Evolutionary conservation across 2,113 vertebrate genomes (phyloP).

Genomic region (Zeus faber): DNA sequence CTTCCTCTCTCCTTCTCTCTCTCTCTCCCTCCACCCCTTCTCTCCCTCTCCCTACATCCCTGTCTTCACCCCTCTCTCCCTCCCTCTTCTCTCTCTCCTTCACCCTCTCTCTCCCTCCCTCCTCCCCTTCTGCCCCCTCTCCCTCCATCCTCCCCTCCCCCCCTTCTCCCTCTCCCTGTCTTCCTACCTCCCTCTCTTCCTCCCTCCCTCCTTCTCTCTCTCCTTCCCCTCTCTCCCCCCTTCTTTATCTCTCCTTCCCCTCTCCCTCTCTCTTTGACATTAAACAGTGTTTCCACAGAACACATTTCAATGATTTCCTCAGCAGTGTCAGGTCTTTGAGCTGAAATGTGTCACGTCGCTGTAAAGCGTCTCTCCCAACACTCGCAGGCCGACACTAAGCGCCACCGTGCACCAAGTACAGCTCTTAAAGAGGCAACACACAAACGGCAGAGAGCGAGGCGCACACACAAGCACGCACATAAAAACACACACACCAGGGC

Average conservation of each 20-base stretch:
- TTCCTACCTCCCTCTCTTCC: slow-evolving; percentile 15
- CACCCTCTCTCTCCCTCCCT: slow-evolving; percentile 26
- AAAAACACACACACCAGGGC: too few relatives aligned
- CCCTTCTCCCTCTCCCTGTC: slow-evolving; percentile 17
- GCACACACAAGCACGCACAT: not conserved
- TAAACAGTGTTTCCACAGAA: not conserved
- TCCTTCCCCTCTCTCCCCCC: slow-evolving; percentile 35
- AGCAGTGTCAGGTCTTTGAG: not conserved
- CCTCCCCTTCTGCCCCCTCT: slow-evolving; percentile 28
- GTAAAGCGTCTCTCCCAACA: not conserved
- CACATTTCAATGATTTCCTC: not conserved
- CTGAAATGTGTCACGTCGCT: not conserved
- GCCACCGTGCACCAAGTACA: not conserved
- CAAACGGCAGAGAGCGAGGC: not conserved
- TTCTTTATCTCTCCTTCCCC: too few relatives aligned
- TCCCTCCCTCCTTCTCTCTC: slow-evolving; percentile 16
- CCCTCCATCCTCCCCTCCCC: not conserved
- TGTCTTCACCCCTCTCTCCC: too few relatives aligned
- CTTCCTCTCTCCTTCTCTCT: too few relatives aligned
- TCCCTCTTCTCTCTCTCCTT: too few relatives aligned
- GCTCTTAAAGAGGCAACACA: not conserved
- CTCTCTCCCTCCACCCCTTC: too few relatives aligned
- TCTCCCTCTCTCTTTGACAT: too few relatives aligned
- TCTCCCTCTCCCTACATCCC: too few relatives aligned
- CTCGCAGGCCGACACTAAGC: not conserved